Base-by-base conservation (phyloP, 2,888 invertebrate species). In the Lasioglossum figueresi region DNA sequence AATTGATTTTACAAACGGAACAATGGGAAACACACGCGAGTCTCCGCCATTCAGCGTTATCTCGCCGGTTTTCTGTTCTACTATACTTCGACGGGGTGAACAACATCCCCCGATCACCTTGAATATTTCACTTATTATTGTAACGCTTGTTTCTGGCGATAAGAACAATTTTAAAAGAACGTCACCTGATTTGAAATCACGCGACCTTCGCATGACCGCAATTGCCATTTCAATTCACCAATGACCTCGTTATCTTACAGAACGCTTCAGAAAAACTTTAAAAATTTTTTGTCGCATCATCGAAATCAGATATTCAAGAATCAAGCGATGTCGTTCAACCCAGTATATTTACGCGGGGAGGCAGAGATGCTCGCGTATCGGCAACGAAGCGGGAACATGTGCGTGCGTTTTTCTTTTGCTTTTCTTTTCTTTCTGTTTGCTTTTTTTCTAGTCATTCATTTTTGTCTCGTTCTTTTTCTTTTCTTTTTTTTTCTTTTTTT, bases 1-100 rank as follows among this genome's bases (percentile, higher is more conserved):
- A 91, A 92, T 91, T 87, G 89, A 92, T 91, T 92, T 90, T 90
- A 89, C 90, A 86, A 91, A 86, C 84, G 83, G 84, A 82, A 91
- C 88, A 90, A 91, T 89, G 87, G 70, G n/a, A 3, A 27, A 66
- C 40, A 14, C 82, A 74, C 70, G 78, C 43, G 79, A 56, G n/a
- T 31, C 37, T 12, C 34, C 70, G 37, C 70, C 70, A 70, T 70
- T 70, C 37, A 40, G n/a, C 40, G 70, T 70, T 70, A 70, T 70
- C 68, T 37, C 56, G 56, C 10, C 10, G 56, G 56, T 56, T 56
- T 56, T 56, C 56, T n/a, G n/a, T 52, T 23, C 52, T 23, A 23
- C 56, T n/a, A 12, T 56, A 56, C n/a, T 56, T 56, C n/a, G 23
- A 56, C n/a, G n/a, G 56, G n/a, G 56, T n/a, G 56, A 56, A 56